phyloP scores from a whole-genome alignment of 2,113 vertebrate genomes.

The Carollia perspicillata region DNA sequence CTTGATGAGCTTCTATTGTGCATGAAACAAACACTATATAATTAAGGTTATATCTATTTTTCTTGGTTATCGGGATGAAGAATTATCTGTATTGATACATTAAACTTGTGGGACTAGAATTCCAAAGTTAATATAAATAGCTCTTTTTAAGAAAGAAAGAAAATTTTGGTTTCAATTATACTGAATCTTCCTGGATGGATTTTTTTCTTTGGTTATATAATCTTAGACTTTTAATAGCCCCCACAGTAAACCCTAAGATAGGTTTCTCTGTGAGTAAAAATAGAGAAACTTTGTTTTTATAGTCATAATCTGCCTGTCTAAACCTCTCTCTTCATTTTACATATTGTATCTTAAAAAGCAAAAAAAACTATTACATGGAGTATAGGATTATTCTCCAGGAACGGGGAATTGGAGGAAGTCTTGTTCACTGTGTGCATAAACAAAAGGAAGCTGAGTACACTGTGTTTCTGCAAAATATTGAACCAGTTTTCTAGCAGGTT shows the following conservation, averaged over 20 bases:
- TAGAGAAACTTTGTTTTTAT: background rate
- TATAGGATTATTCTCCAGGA: background rate
- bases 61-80: background rate
- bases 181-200: background rate
- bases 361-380: background rate
- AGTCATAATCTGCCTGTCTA: background rate
- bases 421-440: background rate
- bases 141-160: background rate
- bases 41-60: slow-evolving; percentile 25
- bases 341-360: background rate
- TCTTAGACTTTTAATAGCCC: background rate
- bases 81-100: background rate
- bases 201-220: background rate
- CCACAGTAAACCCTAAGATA: background rate
- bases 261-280: background rate
- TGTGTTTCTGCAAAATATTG: background rate
- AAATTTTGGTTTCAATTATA: background rate
- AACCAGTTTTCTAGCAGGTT: background rate
- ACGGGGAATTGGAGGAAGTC: background rate
- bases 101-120: background rate
- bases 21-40: background rate
- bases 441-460: background rate
- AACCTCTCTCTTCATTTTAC: background rate
- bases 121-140: background rate
- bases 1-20: background rate